A percentile compares a stretch with the other conserved stretches of the same genome.
phyloP scores from a whole-genome alignment of 2,888 invertebrate genomes.

The Drosophila meridionalis region DNA sequence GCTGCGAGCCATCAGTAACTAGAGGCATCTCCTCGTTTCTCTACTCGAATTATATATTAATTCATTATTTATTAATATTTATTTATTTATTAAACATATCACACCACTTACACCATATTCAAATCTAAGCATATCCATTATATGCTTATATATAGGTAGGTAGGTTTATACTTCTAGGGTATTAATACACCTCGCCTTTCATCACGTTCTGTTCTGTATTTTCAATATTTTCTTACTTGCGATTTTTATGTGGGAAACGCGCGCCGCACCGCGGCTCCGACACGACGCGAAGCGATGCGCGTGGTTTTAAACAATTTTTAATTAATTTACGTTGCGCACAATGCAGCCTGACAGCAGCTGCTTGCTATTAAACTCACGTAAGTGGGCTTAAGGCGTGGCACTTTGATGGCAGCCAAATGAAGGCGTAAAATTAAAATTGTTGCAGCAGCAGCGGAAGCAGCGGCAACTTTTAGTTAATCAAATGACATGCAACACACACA shows the following conservation, averaged over 20 bases:
- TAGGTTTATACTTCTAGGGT: neutral
- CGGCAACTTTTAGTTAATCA: slow-evolving; percentile 69
- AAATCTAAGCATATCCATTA: neutral
- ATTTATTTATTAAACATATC: neutral
- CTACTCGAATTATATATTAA: too few species aligned
- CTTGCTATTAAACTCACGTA: slow-evolving; percentile 71
- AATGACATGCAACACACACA: slow-evolving; percentile 58
- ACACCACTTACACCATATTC: too few species aligned
- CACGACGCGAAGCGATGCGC: neutral
- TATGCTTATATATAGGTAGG: too few species aligned
- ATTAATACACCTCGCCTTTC: neutral
- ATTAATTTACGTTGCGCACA: slow-evolving; percentile 67
- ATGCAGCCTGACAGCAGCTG: slow-evolving; percentile 65
- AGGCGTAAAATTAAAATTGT: slow-evolving; percentile 66
- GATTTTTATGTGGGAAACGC: slow-evolving; percentile 14
- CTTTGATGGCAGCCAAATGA: slow-evolving; percentile 38
- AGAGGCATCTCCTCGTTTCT: too few species aligned
- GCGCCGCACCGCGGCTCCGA: neutral
- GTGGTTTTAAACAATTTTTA: slow-evolving; percentile 67
- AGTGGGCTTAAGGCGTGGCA: slow-evolving; percentile 35
- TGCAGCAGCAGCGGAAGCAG: slow-evolving; percentile 23
- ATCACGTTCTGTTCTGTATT: neutral
- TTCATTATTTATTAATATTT: too few species aligned
- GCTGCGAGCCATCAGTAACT: neutral
- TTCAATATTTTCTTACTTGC: slow-evolving; percentile 43